These are phyloP conservation scores for Troilus luridus DNA, from an alignment of 2,888 invertebrate species.

Conservation along the genomic window DNA sequence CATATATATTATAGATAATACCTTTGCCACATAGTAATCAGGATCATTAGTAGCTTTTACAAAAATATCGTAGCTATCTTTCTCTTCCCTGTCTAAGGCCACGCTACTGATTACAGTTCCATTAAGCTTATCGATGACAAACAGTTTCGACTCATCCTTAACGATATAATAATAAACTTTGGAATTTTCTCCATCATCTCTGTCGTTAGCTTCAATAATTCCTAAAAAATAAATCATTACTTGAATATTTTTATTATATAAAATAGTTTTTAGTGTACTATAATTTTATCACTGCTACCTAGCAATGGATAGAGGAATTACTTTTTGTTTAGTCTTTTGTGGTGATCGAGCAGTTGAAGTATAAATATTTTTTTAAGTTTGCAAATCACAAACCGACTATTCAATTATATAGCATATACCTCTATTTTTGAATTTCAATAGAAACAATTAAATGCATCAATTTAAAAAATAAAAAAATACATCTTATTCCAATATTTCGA, in stretches of 20 bases:
- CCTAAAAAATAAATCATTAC: conserved; percentile 70
- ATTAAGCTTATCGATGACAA: conserved; percentile 83
- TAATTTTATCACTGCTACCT: too few species aligned
- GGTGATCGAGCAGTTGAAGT: too few species aligned
- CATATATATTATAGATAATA: conserved; percentile 57
- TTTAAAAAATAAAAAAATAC: too few species aligned
- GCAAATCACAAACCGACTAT: too few species aligned
- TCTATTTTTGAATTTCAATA: too few species aligned
- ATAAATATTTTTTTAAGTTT: too few species aligned
- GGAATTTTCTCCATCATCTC: conserved; percentile 85
- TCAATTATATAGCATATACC: too few species aligned
- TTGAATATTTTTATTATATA: background rate
- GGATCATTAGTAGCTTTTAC: conserved; percentile 89
- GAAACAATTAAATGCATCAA: too few species aligned
- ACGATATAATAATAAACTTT: conserved; percentile 88
- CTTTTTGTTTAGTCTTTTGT: too few species aligned
- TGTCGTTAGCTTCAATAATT: conserved; percentile 80
- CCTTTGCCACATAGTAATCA: conserved; percentile 75
- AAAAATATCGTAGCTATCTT: conserved; percentile 81
- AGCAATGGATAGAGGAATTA: too few species aligned
- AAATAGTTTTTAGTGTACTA: too few species aligned
- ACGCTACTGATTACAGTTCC: conserved; percentile 85
- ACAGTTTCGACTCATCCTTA: conserved; percentile 82
- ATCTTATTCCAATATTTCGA: too few species aligned
- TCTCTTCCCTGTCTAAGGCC: conserved; percentile 86